Percentiles rank a stretch among this genome's conserved stretches.
These are phyloP conservation scores for Papilio dardanus DNA, from an alignment of 1,140 invertebrate genomes.

Conservation along the genomic window DNA sequence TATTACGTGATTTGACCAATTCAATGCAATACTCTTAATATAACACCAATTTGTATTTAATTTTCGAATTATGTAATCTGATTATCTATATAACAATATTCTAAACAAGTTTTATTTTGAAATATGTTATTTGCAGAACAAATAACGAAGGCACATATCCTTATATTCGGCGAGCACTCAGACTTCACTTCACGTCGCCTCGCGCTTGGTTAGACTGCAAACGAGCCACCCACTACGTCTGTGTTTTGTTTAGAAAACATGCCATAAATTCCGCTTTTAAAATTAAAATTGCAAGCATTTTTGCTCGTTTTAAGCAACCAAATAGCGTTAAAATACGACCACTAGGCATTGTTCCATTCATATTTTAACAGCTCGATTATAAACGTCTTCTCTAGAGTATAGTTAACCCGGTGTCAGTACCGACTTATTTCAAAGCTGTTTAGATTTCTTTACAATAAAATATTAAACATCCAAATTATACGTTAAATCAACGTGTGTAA, in stretches of 20 bases:
- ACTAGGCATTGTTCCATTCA: not conserved
- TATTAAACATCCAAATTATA: no score
- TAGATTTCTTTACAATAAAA: no score
- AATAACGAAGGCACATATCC: not conserved
- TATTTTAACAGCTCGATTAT: no score
- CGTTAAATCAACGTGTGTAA: no score
- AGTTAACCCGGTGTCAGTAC: no score
- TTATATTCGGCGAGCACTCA: not conserved
- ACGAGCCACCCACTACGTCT: slow-evolving; percentile 1
- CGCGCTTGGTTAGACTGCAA: slow-evolving; percentile 16
- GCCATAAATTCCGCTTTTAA: not conserved
- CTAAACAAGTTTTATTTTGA: not conserved
- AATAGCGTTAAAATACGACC: not conserved
- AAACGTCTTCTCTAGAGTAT: no score
- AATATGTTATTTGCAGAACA: not conserved
- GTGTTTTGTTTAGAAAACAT: slow-evolving; percentile 19
- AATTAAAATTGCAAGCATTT: not conserved
- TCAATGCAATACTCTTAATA: not conserved
- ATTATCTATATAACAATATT: not conserved
- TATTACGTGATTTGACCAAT: not conserved
- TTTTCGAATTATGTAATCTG: not conserved
- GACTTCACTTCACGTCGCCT: slow-evolving; percentile 17
- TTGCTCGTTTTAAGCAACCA: not conserved
- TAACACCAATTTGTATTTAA: not conserved
- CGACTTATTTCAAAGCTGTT: no score